Evolutionary conservation across 2,113 vertebrate species (phyloP), one percentile per base, ranked within the genome.

Genomic region (Sinocyclocheilus grahami): DNA sequence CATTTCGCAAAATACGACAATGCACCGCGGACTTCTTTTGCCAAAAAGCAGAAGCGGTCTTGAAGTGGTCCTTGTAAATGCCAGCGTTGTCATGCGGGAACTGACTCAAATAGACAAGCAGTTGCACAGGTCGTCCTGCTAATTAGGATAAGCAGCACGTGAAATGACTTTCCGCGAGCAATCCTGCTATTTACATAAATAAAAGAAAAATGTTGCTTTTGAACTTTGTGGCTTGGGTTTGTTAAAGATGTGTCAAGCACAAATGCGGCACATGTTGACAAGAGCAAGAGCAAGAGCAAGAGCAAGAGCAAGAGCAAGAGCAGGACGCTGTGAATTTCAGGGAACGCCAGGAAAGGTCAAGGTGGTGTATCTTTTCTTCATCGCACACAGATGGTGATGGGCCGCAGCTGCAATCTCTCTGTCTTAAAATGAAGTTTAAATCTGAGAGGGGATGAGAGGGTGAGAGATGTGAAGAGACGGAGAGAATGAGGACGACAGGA

Each of bases 281-380:
- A 76, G 76, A 79, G 48, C 51, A 27, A 27, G 27, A 27, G 27
- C 27, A 33, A 65, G 46, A 20, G 11, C 48, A 53, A n/a, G n/a
- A n/a, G n/a, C 76, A 69, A 76, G 76, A 79, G 48, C 51, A 27
- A 27, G 27, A 27, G 27, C 27, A 33, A 65, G 46, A 20, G 11
- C 48, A 53, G 75, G 58, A 16, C 4, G 62, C 1, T 5, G 63
- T 78, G 76, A 63, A 88, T 48, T 78, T 77, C 46, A 77, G 27
- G 37, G 37, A 82, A 78, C 16, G 71, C 11, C 3, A 1, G 51
- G 10, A 83, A 88, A 86, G 74, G 65, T 88, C 87, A 86, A 91
- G 89, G 85, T 90, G 90, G 87, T 91, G 89, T 90, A 90, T 91
- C 91, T 90, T 91, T 89, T 83, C 81, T 22, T 58, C 53, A 18